These are phyloP conservation scores for Limnephilus lunatus DNA, from an alignment of 2,888 invertebrate genomes.

Conservation along the genomic window DNA sequence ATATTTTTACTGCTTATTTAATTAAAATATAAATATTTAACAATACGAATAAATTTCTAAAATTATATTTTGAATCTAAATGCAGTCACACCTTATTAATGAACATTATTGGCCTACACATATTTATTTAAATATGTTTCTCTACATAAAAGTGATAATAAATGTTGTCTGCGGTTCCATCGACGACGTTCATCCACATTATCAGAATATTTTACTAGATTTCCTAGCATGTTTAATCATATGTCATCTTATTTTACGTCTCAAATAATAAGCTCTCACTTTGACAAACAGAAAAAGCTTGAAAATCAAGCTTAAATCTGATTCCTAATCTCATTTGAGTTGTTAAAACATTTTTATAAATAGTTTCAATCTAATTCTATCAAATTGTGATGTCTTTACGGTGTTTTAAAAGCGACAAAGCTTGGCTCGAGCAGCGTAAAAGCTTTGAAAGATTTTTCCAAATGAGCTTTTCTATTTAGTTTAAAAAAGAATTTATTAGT, in stretches of 20 bases:
- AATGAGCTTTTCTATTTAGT: not conserved
- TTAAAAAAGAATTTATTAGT: constrained; percentile 4
- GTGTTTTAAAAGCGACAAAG: constrained; percentile 18
- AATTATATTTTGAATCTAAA: too few species aligned
- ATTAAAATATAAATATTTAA: too few species aligned
- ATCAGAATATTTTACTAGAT: not conserved
- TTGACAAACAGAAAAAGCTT: not conserved
- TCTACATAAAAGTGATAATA: not conserved
- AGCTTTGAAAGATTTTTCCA: not conserved
- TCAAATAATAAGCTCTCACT: not conserved
- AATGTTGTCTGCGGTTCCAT: not conserved
- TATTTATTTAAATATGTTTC: not conserved
- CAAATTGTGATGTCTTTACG: constrained; percentile 7
- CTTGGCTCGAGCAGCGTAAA: not conserved
- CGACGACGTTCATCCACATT: not conserved
- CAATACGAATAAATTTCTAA: too few species aligned
- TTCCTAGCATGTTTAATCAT: not conserved
- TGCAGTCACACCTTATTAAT: not conserved
- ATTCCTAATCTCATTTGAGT: not conserved
- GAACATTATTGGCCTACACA: not conserved
- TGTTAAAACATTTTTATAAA: constrained; percentile 4
- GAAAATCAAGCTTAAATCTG: not conserved
- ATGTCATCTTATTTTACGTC: not conserved
- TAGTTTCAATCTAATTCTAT: not conserved
- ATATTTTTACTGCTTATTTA: too few species aligned